phyloP scores from a whole-genome alignment of 2,888 invertebrate genomes.

The Rhodophaea formosa region DNA sequence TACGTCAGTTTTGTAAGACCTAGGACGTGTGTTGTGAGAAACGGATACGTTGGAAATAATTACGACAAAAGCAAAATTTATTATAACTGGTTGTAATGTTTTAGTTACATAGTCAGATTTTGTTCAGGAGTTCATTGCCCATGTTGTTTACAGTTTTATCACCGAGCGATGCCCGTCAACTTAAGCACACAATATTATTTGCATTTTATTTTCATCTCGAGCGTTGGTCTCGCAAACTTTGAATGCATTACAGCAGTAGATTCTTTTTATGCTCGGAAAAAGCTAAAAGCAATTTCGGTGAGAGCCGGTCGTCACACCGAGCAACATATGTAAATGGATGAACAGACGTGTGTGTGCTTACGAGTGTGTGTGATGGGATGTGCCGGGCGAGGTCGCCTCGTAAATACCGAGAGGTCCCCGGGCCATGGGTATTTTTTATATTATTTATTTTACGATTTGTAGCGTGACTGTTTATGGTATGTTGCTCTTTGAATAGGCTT shows the following conservation, averaged over 20 bases:
- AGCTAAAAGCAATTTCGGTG: slow-evolving; percentile 55
- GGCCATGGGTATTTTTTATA: slow-evolving; percentile 23
- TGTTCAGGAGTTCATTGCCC: background rate
- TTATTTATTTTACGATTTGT: slow-evolving; percentile 21
- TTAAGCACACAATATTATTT: slow-evolving; percentile 13
- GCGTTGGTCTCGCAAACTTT: slow-evolving; percentile 28
- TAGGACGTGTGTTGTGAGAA: too few species aligned
- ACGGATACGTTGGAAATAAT: too few species aligned
- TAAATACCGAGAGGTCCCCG: slow-evolving; percentile 28
- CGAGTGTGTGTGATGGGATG: slow-evolving; percentile 6
- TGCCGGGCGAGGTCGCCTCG: slow-evolving; percentile 17
- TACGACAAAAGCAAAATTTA: too few species aligned
- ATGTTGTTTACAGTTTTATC: slow-evolving; percentile 2
- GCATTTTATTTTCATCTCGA: slow-evolving; percentile 20
- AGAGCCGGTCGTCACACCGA: slow-evolving; percentile 44
- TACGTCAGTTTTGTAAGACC: too few species aligned
- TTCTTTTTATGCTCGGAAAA: slow-evolving; percentile 41
- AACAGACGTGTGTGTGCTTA: slow-evolving; percentile 25
- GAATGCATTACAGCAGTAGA: slow-evolving; percentile 36
- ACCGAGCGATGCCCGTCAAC: background rate
- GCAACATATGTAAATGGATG: slow-evolving; percentile 51
- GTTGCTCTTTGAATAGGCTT: background rate
- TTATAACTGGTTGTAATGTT: background rate
- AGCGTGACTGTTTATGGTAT: background rate
- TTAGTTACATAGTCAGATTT: background rate